Percentiles rank a stretch among this genome's conserved stretches.
Evolutionary conservation across 1,140 invertebrate genomes (phyloP).

Genomic region (Cotesia vestalis): DNA sequence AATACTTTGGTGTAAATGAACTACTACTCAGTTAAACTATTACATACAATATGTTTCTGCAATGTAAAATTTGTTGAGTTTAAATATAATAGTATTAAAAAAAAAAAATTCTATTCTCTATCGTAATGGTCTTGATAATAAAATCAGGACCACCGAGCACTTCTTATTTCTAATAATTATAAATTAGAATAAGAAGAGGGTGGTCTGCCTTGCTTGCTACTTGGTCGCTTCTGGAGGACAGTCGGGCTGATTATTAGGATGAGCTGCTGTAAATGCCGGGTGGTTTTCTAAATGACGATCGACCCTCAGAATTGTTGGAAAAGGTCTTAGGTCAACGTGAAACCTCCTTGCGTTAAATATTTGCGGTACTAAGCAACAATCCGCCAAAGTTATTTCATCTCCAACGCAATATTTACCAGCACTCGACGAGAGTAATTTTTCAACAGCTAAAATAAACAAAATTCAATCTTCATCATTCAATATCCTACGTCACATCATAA

Average conservation of each 20-base stretch:
- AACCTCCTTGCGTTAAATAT: constrained; percentile 92
- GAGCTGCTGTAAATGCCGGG: constrained; percentile 86
- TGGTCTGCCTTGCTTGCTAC: constrained; percentile 70
- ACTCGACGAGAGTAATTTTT: constrained; percentile 82
- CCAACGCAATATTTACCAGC: constrained; percentile 95
- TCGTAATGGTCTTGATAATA: not conserved
- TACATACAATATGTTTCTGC: not conserved
- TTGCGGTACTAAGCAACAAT: constrained; percentile 95
- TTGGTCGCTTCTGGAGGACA: constrained; percentile 86
- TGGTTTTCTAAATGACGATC: constrained; percentile 86
- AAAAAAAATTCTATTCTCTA: constrained; percentile 16
- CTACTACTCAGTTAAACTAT: not conserved
- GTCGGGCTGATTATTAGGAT: constrained; percentile 90
- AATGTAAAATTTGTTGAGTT: not conserved
- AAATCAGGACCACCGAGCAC: constrained; percentile 8
- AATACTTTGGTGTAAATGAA: not conserved
- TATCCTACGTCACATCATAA: too few species aligned
- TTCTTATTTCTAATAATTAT: constrained; percentile 3
- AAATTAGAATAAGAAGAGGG: constrained; percentile 64
- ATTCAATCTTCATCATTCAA: too few species aligned
- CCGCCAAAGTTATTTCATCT: constrained; percentile 91
- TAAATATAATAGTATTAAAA: not conserved
- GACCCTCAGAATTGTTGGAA: constrained; percentile 88
- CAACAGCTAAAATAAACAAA: constrained; percentile 73
- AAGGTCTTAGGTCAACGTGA: constrained; percentile 88